Conservation (phyloP, 2,888 invertebrate genomes). For the Masnerella sp. region DNA sequence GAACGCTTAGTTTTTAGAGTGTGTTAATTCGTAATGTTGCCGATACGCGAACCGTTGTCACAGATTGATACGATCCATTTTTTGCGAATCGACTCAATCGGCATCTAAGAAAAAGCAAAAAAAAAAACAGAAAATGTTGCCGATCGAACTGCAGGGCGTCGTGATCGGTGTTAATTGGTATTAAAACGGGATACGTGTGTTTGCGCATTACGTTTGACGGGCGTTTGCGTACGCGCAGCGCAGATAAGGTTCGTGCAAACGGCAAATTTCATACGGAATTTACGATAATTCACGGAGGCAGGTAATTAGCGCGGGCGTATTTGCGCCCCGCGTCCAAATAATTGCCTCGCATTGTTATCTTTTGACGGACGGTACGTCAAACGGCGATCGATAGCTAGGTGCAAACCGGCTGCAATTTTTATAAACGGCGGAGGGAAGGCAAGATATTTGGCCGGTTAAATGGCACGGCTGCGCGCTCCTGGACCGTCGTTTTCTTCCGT, state of each 20-base stretch:
- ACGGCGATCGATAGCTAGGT: conserved; percentile 40
- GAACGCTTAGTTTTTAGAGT: too few species aligned
- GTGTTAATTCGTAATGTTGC: too few species aligned
- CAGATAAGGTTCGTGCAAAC: conserved; percentile 67
- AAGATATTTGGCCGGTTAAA: too few species aligned
- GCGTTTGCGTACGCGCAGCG: conserved; percentile 25
- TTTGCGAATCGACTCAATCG: too few species aligned
- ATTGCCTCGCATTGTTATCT: conserved; percentile 56
- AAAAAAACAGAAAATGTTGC: too few species aligned
- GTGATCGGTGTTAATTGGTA: conserved; percentile 8
- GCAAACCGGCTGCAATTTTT: conserved; percentile 34
- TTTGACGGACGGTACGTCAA: conserved; percentile 26
- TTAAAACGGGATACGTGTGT: conserved; percentile 54
- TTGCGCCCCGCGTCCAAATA: conserved; percentile 50
- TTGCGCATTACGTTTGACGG: conserved; percentile 49
- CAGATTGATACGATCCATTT: too few species aligned
- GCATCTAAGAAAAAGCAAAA: too few species aligned
- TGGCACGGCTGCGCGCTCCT: too few species aligned
- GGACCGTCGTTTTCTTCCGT: conserved; percentile 71
- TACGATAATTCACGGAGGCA: conserved; percentile 69
- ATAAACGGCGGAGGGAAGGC: neutral
- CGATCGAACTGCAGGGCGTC: too few species aligned
- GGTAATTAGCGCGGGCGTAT: conserved; percentile 67
- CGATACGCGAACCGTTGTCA: too few species aligned
- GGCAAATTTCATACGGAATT: conserved; percentile 70